phyloP scores from a whole-genome alignment of 2,113 vertebrate species.

The Oryzias melastigma region DNA sequence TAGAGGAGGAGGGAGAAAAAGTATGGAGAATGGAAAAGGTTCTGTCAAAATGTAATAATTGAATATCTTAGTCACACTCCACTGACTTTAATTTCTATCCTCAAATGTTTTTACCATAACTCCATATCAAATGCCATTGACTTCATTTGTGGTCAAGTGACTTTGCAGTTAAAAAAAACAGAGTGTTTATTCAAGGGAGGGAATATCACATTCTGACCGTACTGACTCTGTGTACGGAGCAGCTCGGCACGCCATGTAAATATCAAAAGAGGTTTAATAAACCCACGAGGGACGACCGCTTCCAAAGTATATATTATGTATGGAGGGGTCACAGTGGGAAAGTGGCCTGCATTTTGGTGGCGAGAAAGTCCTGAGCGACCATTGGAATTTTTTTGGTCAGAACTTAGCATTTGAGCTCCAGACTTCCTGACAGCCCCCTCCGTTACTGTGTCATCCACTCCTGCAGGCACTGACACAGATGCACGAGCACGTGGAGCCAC shows the following conservation, averaged over 20 bases:
- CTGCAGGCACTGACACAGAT: constrained; percentile 22
- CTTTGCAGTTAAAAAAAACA: constrained; percentile 77
- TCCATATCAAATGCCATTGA: constrained; percentile 69
- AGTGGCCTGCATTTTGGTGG: constrained; percentile 60
- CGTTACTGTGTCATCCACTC: constrained; percentile 56
- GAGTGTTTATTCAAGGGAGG: constrained; percentile 68
- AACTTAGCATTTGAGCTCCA: constrained; percentile 54
- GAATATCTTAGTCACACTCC: constrained; percentile 33
- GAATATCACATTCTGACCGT: constrained; percentile 68
- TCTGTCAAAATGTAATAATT: constrained; percentile 26
- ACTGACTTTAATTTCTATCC: constrained; percentile 44
- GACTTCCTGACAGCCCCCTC: constrained; percentile 61
- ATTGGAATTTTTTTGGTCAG: constrained; percentile 73
- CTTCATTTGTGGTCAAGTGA: constrained; percentile 81
- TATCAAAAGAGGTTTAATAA: constrained; percentile 70
- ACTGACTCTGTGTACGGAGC: constrained; percentile 60
- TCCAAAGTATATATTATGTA: constrained; percentile 78
- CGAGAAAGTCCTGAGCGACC: constrained; percentile 68
- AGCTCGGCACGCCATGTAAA: constrained; percentile 64
- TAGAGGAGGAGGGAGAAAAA: constrained; percentile 23
- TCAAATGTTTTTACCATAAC: constrained; percentile 57
- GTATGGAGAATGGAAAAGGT: constrained; percentile 8
- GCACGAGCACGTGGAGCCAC: constrained; percentile 16
- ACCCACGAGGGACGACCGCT: constrained; percentile 63
- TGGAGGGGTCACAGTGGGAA: constrained; percentile 72